Evolutionary conservation across 2,797 vertebrate genomes (phyloP).

Genomic region (Enteromius fasciolatus): DNA sequence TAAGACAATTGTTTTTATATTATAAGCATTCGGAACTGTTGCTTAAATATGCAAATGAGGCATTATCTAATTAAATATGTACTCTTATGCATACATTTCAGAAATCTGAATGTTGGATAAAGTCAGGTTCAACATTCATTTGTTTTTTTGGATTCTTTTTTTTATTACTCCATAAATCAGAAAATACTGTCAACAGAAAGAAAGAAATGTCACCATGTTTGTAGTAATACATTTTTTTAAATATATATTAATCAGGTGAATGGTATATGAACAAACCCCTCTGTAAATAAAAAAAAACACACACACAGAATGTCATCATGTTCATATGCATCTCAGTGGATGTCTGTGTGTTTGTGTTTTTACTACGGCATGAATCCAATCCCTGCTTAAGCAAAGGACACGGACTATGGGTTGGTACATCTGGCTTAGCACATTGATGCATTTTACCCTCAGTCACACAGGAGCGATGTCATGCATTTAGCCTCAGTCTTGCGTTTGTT

Average conservation of each 20-base stretch:
- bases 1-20: slow-evolving; percentile 8
- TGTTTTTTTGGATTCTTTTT: neutral
- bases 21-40: neutral
- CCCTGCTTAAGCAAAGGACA: slow-evolving; percentile 8
- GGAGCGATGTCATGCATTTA: slow-evolving; percentile 42
- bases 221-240: neutral
- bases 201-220: neutral
- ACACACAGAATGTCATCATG: neutral
- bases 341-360: slow-evolving; percentile 7
- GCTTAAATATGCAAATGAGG: neutral
- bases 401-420: slow-evolving; percentile 11
- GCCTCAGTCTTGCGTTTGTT: slow-evolving; percentile 33
- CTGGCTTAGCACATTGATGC: slow-evolving; percentile 21
- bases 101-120: neutral
- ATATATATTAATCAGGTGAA: neutral
- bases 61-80: neutral
- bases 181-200: neutral
- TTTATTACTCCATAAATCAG: neutral
- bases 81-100: neutral
- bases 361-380: slow-evolving; percentile 31
- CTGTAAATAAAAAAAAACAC: neutral
- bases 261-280: neutral
- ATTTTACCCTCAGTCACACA: slow-evolving; percentile 32
- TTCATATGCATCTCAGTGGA: slow-evolving; percentile 3
- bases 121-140: neutral